phyloP scores from a whole-genome alignment of 2,888 invertebrate species.

The Oasisia sp. region DNA sequence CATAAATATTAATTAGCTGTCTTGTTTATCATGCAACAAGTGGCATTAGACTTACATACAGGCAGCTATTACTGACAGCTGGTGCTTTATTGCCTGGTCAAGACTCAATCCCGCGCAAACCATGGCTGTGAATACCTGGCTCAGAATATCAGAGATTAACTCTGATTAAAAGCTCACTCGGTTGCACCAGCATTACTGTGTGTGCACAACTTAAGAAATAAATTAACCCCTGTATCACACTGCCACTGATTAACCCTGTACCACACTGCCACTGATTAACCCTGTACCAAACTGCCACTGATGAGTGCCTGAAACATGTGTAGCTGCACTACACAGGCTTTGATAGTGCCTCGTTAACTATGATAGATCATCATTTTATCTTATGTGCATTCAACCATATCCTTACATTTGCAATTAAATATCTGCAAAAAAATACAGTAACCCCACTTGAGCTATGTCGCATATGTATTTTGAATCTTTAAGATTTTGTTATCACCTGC shows the following conservation, averaged over 20 bases:
- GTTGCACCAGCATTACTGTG: not conserved
- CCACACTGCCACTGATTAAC: not conserved
- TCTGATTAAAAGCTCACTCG: not conserved
- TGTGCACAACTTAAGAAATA: not conserved
- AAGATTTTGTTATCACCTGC: too few species aligned
- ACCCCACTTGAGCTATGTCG: too few species aligned
- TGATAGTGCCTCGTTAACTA: too few species aligned
- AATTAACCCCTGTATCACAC: not conserved
- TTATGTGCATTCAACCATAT: too few species aligned
- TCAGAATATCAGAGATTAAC: not conserved
- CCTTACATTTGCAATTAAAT: too few species aligned
- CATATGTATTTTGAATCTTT: too few species aligned
- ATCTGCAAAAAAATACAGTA: too few species aligned
- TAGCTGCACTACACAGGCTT: too few species aligned
- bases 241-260: not conserved
- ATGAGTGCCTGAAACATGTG: not conserved
- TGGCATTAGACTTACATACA: not conserved
- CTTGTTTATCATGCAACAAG: not conserved
- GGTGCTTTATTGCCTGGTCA: not conserved
- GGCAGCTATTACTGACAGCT: not conserved
- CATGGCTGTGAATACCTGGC: not conserved
- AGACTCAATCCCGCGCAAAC: not conserved
- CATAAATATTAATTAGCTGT: constrained; percentile 9
- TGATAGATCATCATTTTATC: too few species aligned
- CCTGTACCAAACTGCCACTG: not conserved